Evolutionary conservation across 2,888 invertebrate genomes (phyloP).

Genomic region (Rhagonycha lutea): DNA sequence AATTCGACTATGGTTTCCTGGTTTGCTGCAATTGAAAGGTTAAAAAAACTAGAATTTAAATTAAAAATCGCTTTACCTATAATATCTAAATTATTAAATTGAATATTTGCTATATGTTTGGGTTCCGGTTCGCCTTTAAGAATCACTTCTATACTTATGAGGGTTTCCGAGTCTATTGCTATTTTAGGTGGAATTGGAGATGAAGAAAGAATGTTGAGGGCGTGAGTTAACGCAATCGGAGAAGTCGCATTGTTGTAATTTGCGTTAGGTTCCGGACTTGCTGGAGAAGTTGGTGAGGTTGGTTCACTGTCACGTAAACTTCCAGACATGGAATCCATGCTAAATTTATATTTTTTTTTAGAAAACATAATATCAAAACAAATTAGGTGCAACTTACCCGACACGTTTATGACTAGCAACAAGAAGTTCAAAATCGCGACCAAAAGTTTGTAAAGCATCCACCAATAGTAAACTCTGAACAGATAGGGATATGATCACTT

Average conservation of each 20-base stretch:
- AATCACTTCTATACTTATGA: conserved; percentile 81
- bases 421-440: conserved; percentile 91
- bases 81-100: conserved; percentile 93
- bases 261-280: conserved; percentile 65
- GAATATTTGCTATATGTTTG: conserved; percentile 79
- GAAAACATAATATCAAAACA: background rate
- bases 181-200: conserved; percentile 42
- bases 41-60: background rate
- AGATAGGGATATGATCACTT: conserved; percentile 79
- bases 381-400: conserved; percentile 60
- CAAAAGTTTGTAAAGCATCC: conserved; percentile 94
- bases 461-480: conserved; percentile 92
- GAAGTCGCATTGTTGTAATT: conserved; percentile 52
- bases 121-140: conserved; percentile 61
- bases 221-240: conserved; percentile 61
- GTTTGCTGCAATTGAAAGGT: conserved; percentile 67
- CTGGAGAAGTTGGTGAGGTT: conserved; percentile 84
- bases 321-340: conserved; percentile 93
- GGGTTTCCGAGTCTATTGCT: conserved; percentile 64
- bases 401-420: conserved; percentile 95
- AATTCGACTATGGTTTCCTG: conserved; percentile 94
- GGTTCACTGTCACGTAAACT: conserved; percentile 91
- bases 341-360: conserved; percentile 48
- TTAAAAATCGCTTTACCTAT: conserved; percentile 67
- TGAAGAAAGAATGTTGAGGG: conserved; percentile 54